Evolutionary conservation across 2,888 invertebrate species (phyloP).

Genomic region (Pseudococcus viburni): DNA sequence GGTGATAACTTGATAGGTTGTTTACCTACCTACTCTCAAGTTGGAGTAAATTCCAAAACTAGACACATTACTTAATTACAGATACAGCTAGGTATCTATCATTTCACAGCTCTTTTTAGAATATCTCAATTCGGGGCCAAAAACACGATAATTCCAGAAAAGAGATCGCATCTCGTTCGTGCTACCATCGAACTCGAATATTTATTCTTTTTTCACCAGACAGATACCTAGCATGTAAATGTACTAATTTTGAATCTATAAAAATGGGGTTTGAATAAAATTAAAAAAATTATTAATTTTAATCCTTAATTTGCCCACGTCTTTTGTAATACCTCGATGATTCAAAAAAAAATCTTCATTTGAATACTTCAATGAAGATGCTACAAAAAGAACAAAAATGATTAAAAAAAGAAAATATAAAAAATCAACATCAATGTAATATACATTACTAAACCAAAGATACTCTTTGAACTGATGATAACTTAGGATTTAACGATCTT

Average conservation of each 20-base stretch:
- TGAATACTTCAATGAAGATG: neutral
- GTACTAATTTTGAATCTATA: neutral
- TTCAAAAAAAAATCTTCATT: conserved; percentile 8
- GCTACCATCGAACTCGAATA: too few species aligned
- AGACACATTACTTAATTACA: neutral
- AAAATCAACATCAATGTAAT: conserved; percentile 63
- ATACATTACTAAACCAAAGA: conserved; percentile 66
- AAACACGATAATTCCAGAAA: too few species aligned
- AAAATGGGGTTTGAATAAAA: neutral
- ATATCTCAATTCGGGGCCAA: neutral
- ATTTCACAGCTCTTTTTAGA: neutral
- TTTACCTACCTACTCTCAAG: neutral
- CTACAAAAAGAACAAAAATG: conserved; percentile 4
- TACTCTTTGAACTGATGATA: conserved; percentile 60
- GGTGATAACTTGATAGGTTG: neutral
- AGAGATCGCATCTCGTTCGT: too few species aligned
- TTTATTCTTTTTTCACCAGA: neutral
- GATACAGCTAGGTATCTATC: neutral
- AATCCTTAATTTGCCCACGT: conserved; percentile 41
- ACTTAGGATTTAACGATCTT: conserved; percentile 59
- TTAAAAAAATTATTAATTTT: conserved; percentile 3
- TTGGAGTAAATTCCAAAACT: neutral
- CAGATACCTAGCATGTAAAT: neutral
- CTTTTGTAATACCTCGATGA: neutral
- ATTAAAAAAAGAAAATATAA: conserved; percentile 34